Evolutionary conservation across 1,140 invertebrate species (phyloP).

Genomic region (Chionoecetes opilio): DNA sequence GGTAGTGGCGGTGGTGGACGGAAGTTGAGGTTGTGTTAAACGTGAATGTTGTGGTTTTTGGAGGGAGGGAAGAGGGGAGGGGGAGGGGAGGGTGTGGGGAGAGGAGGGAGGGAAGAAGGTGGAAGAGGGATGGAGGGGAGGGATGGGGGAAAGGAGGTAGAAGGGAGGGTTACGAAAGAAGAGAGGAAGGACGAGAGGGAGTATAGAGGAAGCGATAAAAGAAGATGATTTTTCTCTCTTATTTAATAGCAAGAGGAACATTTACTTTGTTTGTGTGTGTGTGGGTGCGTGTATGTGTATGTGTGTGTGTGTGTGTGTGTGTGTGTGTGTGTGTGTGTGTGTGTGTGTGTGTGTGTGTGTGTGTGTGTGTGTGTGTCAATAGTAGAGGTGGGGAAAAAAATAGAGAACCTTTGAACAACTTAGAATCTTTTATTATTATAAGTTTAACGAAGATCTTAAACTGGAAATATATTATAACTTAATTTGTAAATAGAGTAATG

Average conservation of each 20-base stretch:
- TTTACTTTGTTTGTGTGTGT: background rate
- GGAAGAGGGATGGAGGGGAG: background rate
- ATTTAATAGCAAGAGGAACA: conserved; percentile 22
- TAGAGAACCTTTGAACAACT: no score
- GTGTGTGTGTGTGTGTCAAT: background rate
- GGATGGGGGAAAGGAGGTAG: background rate
- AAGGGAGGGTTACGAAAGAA: no score
- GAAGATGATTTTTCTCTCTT: background rate
- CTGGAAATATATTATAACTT: no score
- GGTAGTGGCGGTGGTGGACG: background rate
- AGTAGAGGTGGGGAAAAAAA: no score
- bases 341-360: conserved; percentile 30
- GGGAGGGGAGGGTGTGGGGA: background rate
- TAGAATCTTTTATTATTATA: no score
- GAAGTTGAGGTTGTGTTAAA: conserved; percentile 20
- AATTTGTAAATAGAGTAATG: no score
- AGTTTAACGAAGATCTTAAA: no score
- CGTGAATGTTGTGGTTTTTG: conserved; percentile 1
- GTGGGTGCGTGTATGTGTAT: conserved; percentile 33
- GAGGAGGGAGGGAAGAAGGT: background rate
- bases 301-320: background rate
- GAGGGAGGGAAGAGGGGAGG: background rate
- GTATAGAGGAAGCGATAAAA: conserved; percentile 7
- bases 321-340: conserved; percentile 42
- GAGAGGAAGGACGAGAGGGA: background rate